Conservation (phyloP, 2,888 invertebrate genomes). For the Acrobasis consociella region DNA sequence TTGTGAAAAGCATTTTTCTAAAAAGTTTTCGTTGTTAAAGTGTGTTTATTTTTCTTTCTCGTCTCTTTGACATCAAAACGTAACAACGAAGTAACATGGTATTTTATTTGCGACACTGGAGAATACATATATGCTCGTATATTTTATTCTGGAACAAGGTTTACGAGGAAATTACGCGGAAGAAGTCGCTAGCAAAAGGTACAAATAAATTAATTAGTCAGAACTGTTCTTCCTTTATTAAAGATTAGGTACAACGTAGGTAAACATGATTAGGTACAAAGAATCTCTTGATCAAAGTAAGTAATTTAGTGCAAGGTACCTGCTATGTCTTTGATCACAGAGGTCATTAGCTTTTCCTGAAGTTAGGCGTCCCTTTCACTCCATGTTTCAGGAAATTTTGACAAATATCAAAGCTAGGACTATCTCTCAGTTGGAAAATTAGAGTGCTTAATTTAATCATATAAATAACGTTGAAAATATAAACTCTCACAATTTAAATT, state of each 20-base stretch:
- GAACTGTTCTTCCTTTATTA: neutral
- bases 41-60: too few species aligned
- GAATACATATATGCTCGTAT: too few species aligned
- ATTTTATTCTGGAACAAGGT: too few species aligned
- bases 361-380: neutral
- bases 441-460: neutral
- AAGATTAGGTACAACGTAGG: neutral
- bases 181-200: too few species aligned
- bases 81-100: too few species aligned
- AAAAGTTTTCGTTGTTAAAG: too few species aligned
- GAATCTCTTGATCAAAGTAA: neutral
- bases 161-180: too few species aligned
- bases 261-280: neutral
- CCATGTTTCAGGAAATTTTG: neutral
- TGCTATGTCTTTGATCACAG: neutral
- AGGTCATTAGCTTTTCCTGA: neutral
- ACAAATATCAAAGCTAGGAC: neutral
- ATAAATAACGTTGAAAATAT: too few species aligned
- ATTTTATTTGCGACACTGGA: too few species aligned
- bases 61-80: too few species aligned
- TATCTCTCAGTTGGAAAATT: neutral
- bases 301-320: neutral
- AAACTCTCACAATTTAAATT: too few species aligned
- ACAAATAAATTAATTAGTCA: neutral
- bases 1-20: too few species aligned